Evolutionary conservation across 2,113 vertebrate genomes (phyloP), one percentile per base, ranked within the genome.

Genomic region (Aythya baeri): DNA sequence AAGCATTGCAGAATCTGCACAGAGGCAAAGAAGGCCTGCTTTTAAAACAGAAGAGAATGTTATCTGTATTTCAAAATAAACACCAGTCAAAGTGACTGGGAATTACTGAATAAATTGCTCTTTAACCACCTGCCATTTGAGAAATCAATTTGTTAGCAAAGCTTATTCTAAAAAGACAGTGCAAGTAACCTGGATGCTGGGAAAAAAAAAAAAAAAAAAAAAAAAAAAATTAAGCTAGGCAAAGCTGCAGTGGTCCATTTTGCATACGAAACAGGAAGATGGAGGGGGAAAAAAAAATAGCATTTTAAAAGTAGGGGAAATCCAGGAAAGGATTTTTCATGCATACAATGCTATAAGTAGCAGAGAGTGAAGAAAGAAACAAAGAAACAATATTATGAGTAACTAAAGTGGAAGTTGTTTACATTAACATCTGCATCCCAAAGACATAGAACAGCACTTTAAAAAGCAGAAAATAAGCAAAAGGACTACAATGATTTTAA

Each of bases 381-480:
- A 78, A 81, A 72, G 0, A 7, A 27, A 71, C 44, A 75, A 67
- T 2, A 5, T 41, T 50, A 83, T 21, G 23, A 75, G 67, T 36
- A 83, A 49, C 50, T 67, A 61, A 41, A 36, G 0, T 8, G 2
- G 57, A 83, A 80, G 43, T 38, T 59, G 16, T 52, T 12, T 71
- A 46, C 29, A 25, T 41, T 27, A 27, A 34, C 78, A 83, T 92
- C 63, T 97, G 72, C 80, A 89, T 46, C 62, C 58, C 74, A 91
- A 88, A 94, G 79, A 80, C 71, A 91, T 2, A 66, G 27, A 92
- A 21, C 15, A 76, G 57, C 58, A 83, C 43, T 59, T 76, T 62
- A 79, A 92, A 95, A 88, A 90, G 83, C 4, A 29, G 49, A 88
- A 81, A 18, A 82, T 20, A 94, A 93, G 76, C 72, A 79, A 78